These are phyloP conservation scores for Xiphias gladius DNA, from an alignment of 2,113 vertebrate genomes.

Conservation along the genomic window DNA sequence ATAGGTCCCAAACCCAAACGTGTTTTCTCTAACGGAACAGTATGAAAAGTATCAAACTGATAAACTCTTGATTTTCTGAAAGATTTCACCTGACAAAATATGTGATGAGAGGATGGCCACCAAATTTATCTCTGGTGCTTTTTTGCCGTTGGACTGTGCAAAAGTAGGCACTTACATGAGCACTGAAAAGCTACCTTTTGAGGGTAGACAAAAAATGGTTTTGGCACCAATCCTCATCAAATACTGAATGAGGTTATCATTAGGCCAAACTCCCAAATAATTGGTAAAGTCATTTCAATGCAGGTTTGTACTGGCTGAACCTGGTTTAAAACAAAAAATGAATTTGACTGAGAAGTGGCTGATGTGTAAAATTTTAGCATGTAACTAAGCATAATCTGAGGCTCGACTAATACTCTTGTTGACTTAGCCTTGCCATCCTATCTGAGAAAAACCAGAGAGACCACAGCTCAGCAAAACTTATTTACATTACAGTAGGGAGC, in stretches of 20 bases:
- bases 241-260: background rate
- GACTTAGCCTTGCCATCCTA: conserved; percentile 59
- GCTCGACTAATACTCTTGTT: conserved; percentile 36
- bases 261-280: background rate
- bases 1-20: background rate
- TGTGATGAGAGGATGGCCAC: background rate
- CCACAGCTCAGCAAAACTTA: conserved; percentile 61
- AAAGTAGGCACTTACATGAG: no score
- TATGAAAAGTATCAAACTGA: background rate
- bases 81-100: background rate
- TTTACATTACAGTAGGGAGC: conserved; percentile 65
- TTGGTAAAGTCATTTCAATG: background rate
- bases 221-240: background rate
- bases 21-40: background rate
- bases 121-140: background rate
- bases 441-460: conserved; percentile 45
- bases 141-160: background rate
- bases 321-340: conserved; percentile 6
- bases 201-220: background rate
- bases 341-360: conserved; percentile 38
- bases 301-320: conserved; percentile 1
- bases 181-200: background rate
- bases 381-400: conserved; percentile 46
- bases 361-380: conserved; percentile 25
- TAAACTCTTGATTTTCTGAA: background rate